These are phyloP conservation scores for Kobus ellipsiprymnus DNA, from an alignment of 2,113 vertebrate species.

Conservation along the genomic window DNA sequence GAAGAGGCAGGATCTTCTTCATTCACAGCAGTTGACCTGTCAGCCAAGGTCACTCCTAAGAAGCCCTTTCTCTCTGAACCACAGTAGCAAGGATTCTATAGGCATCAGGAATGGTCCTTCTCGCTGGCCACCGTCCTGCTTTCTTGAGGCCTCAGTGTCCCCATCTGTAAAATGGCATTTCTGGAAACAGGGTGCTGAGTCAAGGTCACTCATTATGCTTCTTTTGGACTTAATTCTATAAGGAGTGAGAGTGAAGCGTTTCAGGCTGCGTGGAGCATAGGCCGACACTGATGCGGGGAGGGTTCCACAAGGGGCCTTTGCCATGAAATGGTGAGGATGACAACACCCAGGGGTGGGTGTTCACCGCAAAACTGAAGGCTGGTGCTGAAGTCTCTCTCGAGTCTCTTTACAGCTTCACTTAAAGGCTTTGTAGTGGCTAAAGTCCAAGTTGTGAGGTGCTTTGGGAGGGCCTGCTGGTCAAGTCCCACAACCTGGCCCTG, in stretches of 20 bases:
- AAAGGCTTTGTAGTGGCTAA: not conserved
- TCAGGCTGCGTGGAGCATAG: not conserved
- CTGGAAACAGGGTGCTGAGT: not conserved
- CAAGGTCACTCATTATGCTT: not conserved
- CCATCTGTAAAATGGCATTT: not conserved
- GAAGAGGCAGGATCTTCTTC: not conserved
- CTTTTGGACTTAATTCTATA: not conserved
- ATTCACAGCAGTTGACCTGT: not conserved
- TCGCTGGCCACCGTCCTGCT: not conserved
- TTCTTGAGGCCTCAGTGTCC: not conserved
- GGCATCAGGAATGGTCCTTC: not conserved
- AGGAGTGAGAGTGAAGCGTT: not conserved
- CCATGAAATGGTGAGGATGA: accelerated
- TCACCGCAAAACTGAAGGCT: not conserved
- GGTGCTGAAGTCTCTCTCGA: not conserved
- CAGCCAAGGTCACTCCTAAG: not conserved
- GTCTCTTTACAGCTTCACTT: not conserved
- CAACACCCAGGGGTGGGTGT: accelerated
- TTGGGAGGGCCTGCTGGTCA: not conserved
- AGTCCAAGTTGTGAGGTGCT: not conserved
- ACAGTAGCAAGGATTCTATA: not conserved
- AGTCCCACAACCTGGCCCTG: not conserved
- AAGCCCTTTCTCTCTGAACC: not conserved
- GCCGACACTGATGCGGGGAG: not conserved
- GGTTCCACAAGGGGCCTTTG: not conserved